Conservation (phyloP, 2,797 vertebrate genomes). For the Peromyscus eremicus region DNA sequence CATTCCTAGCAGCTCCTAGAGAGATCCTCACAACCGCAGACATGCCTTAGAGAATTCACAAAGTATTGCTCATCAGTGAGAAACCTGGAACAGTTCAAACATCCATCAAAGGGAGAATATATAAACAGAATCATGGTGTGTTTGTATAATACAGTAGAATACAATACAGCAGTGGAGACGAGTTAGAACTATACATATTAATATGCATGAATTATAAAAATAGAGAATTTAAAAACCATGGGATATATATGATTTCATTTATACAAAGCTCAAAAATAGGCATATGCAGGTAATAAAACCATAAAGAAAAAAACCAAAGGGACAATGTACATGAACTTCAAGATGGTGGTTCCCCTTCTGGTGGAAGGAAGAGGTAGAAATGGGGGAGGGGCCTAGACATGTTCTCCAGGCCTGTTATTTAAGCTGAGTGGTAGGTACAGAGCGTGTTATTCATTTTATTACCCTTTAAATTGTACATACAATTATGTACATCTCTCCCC, state of each 20-base stretch:
- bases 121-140: neutral
- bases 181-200: neutral
- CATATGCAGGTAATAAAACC: neutral
- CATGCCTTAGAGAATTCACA: neutral
- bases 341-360: neutral
- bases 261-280: neutral
- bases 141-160: neutral
- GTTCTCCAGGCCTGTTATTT: neutral
- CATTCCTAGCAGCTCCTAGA: neutral
- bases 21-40: neutral
- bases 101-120: neutral
- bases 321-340: neutral
- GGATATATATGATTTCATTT: neutral
- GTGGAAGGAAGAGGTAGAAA: no score
- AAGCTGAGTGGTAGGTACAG: neutral
- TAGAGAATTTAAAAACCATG: neutral
- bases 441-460: neutral
- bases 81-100: neutral
- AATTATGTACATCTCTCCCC: neutral
- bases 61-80: neutral
- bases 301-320: neutral
- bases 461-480: neutral
- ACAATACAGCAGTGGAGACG: neutral
- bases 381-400: rapidly evolving
- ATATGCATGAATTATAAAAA: slow-evolving; percentile 3